Evolutionary conservation across 2,888 invertebrate species (phyloP).

Genomic region (Drosophila ochracea): DNA sequence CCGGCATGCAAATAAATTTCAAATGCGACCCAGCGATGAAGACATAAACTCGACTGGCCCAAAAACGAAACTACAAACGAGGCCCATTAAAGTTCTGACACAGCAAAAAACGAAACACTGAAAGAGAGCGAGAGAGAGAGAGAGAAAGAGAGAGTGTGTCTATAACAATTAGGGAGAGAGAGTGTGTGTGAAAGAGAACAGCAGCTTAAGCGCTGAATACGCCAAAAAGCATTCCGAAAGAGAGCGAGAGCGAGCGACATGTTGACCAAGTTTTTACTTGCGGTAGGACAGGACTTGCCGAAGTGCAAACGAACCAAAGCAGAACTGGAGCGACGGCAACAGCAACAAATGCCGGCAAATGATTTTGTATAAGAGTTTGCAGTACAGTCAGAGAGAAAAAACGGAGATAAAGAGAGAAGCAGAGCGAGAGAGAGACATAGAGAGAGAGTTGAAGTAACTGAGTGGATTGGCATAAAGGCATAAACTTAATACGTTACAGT

Average conservation of each 20-base stretch:
- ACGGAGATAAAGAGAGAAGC: background rate
- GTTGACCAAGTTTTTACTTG: constrained; percentile 70
- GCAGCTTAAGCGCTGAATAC: constrained; percentile 47
- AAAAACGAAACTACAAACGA: constrained; percentile 55
- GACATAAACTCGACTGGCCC: constrained; percentile 70
- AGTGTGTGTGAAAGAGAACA: background rate
- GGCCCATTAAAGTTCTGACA: constrained; percentile 40
- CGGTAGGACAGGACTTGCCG: constrained; percentile 58
- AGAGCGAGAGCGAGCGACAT: constrained; percentile 7
- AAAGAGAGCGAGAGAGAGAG: background rate
- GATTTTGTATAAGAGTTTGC: constrained; percentile 45
- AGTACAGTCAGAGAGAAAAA: background rate
- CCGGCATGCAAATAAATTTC: constrained; percentile 76
- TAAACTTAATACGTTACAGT: constrained; percentile 21
- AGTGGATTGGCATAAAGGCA: constrained; percentile 23
- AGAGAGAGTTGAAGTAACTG: background rate
- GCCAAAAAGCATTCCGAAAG: constrained; percentile 15
- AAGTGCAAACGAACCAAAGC: constrained; percentile 31
- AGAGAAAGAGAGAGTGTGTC: background rate
- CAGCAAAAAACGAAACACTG: constrained; percentile 12
- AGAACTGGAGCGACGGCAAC: constrained; percentile 48
- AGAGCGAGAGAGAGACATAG: too few relatives aligned
- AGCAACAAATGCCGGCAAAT: constrained; percentile 51
- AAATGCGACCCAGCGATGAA: constrained; percentile 62
- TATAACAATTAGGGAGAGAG: background rate